Evolutionary conservation across 2,888 invertebrate species (phyloP).

Genomic region (Mimas tiliae): DNA sequence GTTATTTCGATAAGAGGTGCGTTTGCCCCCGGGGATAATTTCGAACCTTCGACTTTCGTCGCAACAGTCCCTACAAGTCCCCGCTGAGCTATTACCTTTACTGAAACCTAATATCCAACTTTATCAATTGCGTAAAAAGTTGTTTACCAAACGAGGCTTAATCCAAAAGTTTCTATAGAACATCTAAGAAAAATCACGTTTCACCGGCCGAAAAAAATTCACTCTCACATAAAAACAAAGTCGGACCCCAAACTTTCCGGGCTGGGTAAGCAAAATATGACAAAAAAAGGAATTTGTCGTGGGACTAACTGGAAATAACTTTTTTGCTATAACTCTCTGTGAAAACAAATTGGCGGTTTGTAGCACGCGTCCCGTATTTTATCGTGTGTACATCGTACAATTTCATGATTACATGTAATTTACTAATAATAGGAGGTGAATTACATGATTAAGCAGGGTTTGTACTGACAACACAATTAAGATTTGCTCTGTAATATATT

Average conservation of each 20-base stretch:
- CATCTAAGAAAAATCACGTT: constrained; percentile 2
- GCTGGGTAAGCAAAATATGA: constrained; percentile 11
- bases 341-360: constrained; percentile 27
- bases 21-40: no score
- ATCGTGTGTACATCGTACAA: constrained; percentile 4
- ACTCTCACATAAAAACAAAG: constrained; percentile 13
- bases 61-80: no score
- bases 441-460: constrained; percentile 1
- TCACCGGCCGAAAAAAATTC: constrained; percentile 3
- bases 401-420: constrained; percentile 17
- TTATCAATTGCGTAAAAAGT: background rate
- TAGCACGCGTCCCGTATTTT: constrained; percentile 22
- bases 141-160: background rate
- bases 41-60: no score
- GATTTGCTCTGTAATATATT: background rate
- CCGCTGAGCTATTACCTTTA: background rate
- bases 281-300: constrained; percentile 25
- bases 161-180: constrained; percentile 1
- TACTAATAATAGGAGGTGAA: background rate
- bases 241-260: constrained; percentile 14
- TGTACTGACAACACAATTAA: background rate
- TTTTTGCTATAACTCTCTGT: constrained; percentile 30
- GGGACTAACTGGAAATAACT: constrained; percentile 25
- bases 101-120: background rate
- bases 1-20: no score